Evolutionary conservation across 2,113 vertebrate species (phyloP).

Genomic region (Colaptes auratus): DNA sequence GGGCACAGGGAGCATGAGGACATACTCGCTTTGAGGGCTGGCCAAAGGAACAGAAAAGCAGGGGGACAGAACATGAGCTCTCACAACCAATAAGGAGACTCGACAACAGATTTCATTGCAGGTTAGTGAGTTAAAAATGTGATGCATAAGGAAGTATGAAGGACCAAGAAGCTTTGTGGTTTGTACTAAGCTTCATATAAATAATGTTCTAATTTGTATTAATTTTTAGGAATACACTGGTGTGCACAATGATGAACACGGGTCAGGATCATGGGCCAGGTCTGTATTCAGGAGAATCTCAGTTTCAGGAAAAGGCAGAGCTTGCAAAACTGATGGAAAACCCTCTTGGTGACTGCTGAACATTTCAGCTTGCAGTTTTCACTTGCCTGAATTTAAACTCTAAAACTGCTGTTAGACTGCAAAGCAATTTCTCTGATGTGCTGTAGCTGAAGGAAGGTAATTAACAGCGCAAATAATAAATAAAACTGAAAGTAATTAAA

Average conservation of each 20-base stretch:
- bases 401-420: background rate
- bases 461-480: background rate
- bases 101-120: background rate
- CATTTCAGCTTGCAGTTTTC: background rate
- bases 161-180: background rate
- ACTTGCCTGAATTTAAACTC: background rate
- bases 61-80: background rate
- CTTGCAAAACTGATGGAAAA: accelerated
- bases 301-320: background rate
- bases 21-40: accelerated
- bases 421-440: background rate
- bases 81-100: background rate
- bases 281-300: background rate
- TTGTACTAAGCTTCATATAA: background rate
- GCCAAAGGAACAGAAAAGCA: background rate
- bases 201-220: background rate
- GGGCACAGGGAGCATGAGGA: accelerated
- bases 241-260: background rate
- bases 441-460: background rate
- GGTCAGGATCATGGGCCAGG: background rate
- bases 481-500: background rate
- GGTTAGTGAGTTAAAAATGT: background rate
- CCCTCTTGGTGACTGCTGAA: background rate
- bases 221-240: background rate
- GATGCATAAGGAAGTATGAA: background rate